Evolutionary conservation across 23 tunicate species (phyloP), one percentile per base, ranked within the genome.

Genomic region (Botrylloides violaceus): DNA sequence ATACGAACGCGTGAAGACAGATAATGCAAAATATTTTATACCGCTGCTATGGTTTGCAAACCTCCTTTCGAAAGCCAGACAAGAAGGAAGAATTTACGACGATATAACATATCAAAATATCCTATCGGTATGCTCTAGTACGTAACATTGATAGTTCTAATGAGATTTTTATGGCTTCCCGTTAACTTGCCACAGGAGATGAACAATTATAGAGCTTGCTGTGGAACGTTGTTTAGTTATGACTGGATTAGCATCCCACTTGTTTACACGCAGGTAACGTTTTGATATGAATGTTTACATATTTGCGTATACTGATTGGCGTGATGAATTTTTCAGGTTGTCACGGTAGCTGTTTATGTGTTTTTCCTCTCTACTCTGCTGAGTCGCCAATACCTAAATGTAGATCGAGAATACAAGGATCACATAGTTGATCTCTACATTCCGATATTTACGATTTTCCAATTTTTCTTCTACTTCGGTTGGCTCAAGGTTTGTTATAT

Each of bases 161-260:
- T 35, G 24, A 26, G 35, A 15, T 4, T 19, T 3, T 63, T 3
- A 26, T 3, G 26, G 4, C 34, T 4, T 25, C 3, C n/a, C 33
- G n/a, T 43, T 23, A 35, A 32, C 37, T 68, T 28, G 26, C 19
- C 5, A 48, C 59, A 92, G 92, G 98, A 92, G 56, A 32, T 87
- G 66, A 80, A 77, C 64, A 32, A 20, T 1, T 92, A 72, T 71
- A 75, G 98, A 18, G 37, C 72, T 0, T 31, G 34, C 63, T 84
- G 84, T 59, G 98, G 98, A 29, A 19, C 43, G 35, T 62, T 92
- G 37, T 30, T 84, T 18, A 66, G 74, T 49, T 84, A 84, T 59
- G 98, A 92, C 47, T 92, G 98, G 98, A 77, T 92, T 33, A 84
- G 88, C 43, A 71, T 92, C 7, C 98, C 98, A 0, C 59, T 92